These are phyloP conservation scores for Alcis repandata DNA, from an alignment of 2,888 invertebrate species.

Conservation along the genomic window DNA sequence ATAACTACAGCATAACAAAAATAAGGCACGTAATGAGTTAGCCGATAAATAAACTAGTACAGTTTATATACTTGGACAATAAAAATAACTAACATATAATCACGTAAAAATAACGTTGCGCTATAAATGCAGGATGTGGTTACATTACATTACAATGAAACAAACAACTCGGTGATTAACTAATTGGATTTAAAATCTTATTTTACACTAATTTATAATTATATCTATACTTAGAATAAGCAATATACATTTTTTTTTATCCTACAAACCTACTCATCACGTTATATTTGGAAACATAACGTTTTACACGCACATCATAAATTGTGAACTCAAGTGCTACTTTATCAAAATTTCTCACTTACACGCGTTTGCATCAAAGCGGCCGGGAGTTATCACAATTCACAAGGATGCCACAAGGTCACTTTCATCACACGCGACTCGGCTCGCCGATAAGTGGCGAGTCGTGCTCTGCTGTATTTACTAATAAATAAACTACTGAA, in stretches of 20 bases:
- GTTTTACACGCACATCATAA: no score
- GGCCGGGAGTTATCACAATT: slow-evolving; percentile 3
- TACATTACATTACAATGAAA: no score
- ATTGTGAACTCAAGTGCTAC: no score
- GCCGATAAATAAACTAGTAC: background rate
- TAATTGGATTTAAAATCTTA: background rate
- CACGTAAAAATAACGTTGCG: background rate
- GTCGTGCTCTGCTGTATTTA: background rate
- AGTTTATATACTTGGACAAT: background rate
- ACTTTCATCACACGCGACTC: slow-evolving; percentile 7
- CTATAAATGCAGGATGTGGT: background rate
- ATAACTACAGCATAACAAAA: background rate
- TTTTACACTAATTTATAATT: no score
- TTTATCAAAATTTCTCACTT: background rate
- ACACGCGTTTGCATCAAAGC: background rate
- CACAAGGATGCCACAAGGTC: slow-evolving; percentile 30
- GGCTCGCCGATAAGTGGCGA: slow-evolving; percentile 17
- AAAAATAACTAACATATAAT: background rate
- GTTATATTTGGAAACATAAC: no score
- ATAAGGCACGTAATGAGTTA: background rate
- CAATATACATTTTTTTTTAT: no score
- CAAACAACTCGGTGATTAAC: background rate
- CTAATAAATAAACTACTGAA: no score
- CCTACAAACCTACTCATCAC: no score
- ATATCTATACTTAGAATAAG: no score